Base-by-base conservation (phyloP, 2,888 invertebrate species). In the Mesochorus sp. region DNA sequence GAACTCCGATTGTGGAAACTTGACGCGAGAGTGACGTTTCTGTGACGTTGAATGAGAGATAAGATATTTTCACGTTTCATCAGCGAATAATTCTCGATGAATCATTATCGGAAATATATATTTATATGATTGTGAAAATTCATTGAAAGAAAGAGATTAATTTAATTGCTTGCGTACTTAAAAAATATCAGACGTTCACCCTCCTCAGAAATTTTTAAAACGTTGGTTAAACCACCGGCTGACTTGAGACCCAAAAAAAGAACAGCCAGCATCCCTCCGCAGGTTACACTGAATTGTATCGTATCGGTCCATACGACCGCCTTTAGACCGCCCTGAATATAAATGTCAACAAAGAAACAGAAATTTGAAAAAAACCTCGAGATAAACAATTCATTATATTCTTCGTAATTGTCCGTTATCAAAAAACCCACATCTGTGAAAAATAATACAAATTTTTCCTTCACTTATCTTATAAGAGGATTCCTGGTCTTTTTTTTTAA, bases 231-330 rank as follows among this genome's bases (percentile, higher is more conserved):
- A 0, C 95, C 94, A 68, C 94, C 94, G n/a, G 91, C 90, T 2
- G 91, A 86, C 0, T 91, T 91, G 14, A 93, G 80, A 0, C 94
- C 95, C 10, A 94, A 91, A 14, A 93, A 91, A 17, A 94, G 92
- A 19, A 95, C 88, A 0, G 93, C 91, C 2, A 94, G 71, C 26
- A 93, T 88, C 28, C 94, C 93, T 0, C 93, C 92, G n/a, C 92
- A 84, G 73, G 93, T 93, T 0, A 94, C 92, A 6, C 93, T 89
- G 51, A 94, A 93, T 73, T 95, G 94, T 51, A 93, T 86, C 4
- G 93, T 92, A 75, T 93, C 93, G 1, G 95, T 93, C 91, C 94
- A 94, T 1, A 95, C 93, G 3, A 95, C 94, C 1, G 95, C 95
- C 86, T 94, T 92, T 26, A 95, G 87, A 4, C 95, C 95, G 44